Base-by-base conservation (phyloP, 2,113 vertebrate genomes). In the Passer montanus region DNA sequence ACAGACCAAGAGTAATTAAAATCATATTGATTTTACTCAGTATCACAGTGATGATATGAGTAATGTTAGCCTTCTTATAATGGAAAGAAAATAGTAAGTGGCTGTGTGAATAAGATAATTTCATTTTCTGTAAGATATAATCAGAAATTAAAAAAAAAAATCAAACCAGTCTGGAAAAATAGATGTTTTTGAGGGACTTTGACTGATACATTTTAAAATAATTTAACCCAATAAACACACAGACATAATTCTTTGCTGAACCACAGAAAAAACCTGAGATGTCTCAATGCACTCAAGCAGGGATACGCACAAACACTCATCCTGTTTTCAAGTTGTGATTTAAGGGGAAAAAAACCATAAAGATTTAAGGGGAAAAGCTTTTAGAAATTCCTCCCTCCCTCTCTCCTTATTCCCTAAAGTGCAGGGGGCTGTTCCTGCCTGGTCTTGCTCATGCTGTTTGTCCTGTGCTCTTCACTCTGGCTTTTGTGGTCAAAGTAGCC, bases 11-110 rank as follows among this genome's bases (percentile, higher is more conserved):
- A 58, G 53, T 66, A 94, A 95, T 93, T 94, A 96, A 93, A 94
- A 95, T 67, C 24, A 67, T 52, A 92, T 84, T 86, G 92, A 94
- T 94, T 90, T 80, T 94, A n/a, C 26, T 77, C 39, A 74, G 46
- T 50, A 67, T 94, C 75, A 79, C 50, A 50, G 43, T 18, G 31
- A 53, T 87, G 39, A 62, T 68, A 39, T 26, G n/a, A 81, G 37
- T 37, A 63, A 88, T 22, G 55, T 58, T 59, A 80, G 39, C 63
- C 46, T 76, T 90, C 37, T 67, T 67, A 22, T 6, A 70, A 59
- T 10, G 30, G 58, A 90, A 90, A 60, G 39, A 86, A 91, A 84
- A 84, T 28, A 22, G 46, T 77, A 85, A 75, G 55, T 76, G 19
- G 10, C 15, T 77, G 10, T 41, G 24, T 50, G 59, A 87, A 59